A percentile compares a stretch with the other conserved stretches of the same genome.
Evolutionary conservation across 1,140 invertebrate genomes (phyloP).

Genomic region (Drosophila nigrodunni): DNA sequence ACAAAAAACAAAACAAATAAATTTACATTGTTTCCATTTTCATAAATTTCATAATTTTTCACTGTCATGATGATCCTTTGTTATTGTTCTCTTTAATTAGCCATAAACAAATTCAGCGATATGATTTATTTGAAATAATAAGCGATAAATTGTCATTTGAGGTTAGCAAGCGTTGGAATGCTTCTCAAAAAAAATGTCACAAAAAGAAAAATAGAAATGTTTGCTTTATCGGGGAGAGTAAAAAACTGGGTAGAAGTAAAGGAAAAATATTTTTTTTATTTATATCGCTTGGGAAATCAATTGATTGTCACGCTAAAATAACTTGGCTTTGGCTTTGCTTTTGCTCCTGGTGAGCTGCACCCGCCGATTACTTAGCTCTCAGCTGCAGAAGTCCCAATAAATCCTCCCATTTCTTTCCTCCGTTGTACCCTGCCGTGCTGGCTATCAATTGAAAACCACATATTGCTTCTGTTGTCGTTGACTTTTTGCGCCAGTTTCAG

Average conservation of each 20-base stretch:
- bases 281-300: constrained; percentile 74
- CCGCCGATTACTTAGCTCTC: constrained; percentile 53
- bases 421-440: constrained; percentile 7
- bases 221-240: not conserved
- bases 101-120: constrained; percentile 6
- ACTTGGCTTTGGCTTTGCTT: constrained; percentile 53
- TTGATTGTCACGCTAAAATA: constrained; percentile 80
- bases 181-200: constrained; percentile 10
- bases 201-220: constrained; percentile 5
- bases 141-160: constrained; percentile 31
- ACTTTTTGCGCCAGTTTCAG: constrained; percentile 53
- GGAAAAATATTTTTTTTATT: constrained; percentile 38
- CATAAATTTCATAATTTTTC: not conserved
- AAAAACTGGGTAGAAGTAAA: constrained; percentile 10
- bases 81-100: constrained; percentile 30
- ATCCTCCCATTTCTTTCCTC: no score
- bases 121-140: constrained; percentile 47
- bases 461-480: constrained; percentile 52
- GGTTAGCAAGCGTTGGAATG: constrained; percentile 37
- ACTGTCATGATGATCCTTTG: not conserved
- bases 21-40: constrained; percentile 14
- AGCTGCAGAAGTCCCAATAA: constrained; percentile 14
- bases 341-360: constrained; percentile 6
- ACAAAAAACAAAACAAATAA: not conserved
- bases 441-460: constrained; percentile 66